phyloP scores from a whole-genome alignment of 2,797 vertebrate genomes.

The Pagetopsis macropterus region DNA sequence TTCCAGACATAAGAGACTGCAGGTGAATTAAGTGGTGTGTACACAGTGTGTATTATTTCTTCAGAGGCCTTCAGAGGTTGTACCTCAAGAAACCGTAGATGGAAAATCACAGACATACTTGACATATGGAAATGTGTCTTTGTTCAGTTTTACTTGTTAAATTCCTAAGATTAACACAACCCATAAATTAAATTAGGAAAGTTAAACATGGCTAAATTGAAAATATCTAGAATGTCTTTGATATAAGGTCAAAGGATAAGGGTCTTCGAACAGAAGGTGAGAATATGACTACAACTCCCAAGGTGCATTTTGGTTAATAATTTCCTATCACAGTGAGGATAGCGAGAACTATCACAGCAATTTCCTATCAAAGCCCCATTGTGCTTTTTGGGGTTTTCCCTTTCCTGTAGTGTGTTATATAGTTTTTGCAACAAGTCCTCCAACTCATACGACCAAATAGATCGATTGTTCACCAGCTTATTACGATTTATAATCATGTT shows the following conservation, averaged over 20 bases:
- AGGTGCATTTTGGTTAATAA: neutral
- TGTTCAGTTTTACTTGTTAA: neutral
- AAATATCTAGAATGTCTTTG: neutral
- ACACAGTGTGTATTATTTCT: slow-evolving; percentile 4
- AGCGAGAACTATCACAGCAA: too few species aligned
- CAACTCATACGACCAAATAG: too few species aligned
- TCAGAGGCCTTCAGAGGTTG: slow-evolving; percentile 4
- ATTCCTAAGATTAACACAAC: neutral
- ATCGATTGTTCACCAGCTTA: too few species aligned
- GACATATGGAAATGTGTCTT: neutral
- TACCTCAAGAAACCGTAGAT: neutral
- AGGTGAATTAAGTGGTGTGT: neutral
- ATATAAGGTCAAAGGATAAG: neutral
- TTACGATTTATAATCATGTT: too few species aligned
- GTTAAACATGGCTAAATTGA: neutral
- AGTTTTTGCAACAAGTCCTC: too few species aligned
- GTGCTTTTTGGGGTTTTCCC: too few species aligned
- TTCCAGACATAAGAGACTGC: neutral
- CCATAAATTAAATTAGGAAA: neutral
- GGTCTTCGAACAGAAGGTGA: neutral
- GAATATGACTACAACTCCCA: neutral
- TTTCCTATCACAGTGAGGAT: too few species aligned
- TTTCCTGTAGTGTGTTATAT: too few species aligned
- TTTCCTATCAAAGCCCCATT: too few species aligned
- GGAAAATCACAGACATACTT: slow-evolving; percentile 1